phyloP scores from a whole-genome alignment of 2,797 vertebrate genomes.

The Pachyuromys duprasi region DNA sequence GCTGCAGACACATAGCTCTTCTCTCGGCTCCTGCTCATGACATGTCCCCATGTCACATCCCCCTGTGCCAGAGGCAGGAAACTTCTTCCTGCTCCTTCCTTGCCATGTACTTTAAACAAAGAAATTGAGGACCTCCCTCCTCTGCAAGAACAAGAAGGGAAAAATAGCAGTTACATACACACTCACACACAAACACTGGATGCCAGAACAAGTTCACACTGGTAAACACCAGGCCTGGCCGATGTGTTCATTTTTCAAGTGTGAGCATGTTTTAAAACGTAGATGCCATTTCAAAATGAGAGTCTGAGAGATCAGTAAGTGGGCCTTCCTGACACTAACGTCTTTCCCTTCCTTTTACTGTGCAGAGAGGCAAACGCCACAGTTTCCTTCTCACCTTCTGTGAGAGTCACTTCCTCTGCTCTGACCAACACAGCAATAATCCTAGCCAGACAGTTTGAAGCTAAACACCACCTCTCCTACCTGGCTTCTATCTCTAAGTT shows the following conservation, averaged over 20 bases:
- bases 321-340: constrained; percentile 24
- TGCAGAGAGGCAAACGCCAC: neutral
- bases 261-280: constrained; percentile 65
- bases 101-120: constrained; percentile 40
- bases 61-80: constrained; percentile 29
- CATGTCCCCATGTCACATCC: neutral
- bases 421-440: neutral
- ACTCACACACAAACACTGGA: neutral
- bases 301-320: constrained; percentile 52
- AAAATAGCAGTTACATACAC: constrained; percentile 33
- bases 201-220: constrained; percentile 78
- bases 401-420: neutral
- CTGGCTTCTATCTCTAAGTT: constrained; percentile 1
- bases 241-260: constrained; percentile 76
- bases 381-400: neutral
- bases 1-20: neutral
- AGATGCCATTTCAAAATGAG: constrained; percentile 66
- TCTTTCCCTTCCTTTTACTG: constrained; percentile 57
- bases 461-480: neutral
- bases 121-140: constrained; percentile 25
- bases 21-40: neutral
- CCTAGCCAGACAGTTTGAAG: neutral
- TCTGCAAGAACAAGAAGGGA: constrained; percentile 55
- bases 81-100: neutral
- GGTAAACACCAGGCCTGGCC: constrained; percentile 48